Conservation (phyloP, 2,113 vertebrate genomes). For the Actenoides lindsayi region DNA sequence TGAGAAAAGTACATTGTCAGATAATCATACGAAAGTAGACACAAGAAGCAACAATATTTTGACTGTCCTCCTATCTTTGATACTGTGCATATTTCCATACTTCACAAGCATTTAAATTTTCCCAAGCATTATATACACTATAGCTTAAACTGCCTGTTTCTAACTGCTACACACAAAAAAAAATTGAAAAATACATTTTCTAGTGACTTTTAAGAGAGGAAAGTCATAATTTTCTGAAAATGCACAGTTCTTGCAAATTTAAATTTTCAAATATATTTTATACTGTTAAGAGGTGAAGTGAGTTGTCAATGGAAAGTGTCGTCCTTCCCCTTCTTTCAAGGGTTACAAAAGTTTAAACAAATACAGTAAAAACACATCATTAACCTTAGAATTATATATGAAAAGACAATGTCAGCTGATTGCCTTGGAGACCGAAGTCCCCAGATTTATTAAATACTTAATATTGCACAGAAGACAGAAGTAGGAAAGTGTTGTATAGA, state of each 20-base stretch:
- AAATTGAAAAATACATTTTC: background rate
- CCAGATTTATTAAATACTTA: background rate
- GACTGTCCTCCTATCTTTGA: background rate
- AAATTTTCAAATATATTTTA: slow-evolving; percentile 3
- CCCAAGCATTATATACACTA: background rate
- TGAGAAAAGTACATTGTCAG: background rate
- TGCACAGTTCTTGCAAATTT: background rate
- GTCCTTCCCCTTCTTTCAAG: background rate
- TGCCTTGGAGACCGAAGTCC: background rate
- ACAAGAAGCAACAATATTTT: background rate
- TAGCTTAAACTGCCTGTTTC: background rate
- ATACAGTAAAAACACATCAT: background rate
- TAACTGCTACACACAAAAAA: background rate
- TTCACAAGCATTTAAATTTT: background rate
- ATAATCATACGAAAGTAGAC: background rate
- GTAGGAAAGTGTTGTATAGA: background rate
- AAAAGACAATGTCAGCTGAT: background rate
- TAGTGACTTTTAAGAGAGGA: slow-evolving; percentile 1
- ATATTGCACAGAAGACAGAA: background rate
- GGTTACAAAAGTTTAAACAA: background rate
- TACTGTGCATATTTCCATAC: background rate
- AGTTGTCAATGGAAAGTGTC: background rate
- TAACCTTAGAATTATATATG: background rate
- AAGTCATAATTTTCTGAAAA: background rate
- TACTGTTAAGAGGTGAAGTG: background rate